Evolutionary conservation across 2,797 vertebrate genomes (phyloP).

Genomic region (Oophaga sylvatica): DNA sequence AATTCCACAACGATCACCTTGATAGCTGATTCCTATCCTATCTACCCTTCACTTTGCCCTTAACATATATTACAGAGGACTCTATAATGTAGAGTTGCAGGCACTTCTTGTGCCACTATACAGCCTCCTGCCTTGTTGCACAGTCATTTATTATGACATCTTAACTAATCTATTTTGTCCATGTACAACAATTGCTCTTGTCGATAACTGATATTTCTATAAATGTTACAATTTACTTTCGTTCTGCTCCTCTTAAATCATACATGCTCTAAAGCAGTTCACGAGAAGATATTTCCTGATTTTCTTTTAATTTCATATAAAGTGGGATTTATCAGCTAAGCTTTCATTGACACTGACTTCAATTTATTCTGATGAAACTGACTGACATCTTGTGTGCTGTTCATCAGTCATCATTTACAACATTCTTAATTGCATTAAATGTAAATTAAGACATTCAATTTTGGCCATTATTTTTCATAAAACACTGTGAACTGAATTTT

Average conservation of each 20-base stretch:
- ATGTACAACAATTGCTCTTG: not conserved
- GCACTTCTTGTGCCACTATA: not conserved
- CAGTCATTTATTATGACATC: not conserved
- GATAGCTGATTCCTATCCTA: not conserved
- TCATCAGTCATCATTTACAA: constrained; percentile 98
- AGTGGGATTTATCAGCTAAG: constrained; percentile 84
- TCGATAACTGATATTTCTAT: constrained; percentile 8
- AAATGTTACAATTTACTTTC: not conserved
- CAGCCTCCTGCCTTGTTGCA: not conserved
- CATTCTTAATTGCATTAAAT: constrained; percentile 98
- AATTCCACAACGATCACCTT: not conserved
- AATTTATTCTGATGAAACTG: constrained; percentile 87
- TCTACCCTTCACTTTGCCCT: not conserved
- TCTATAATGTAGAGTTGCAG: not conserved
- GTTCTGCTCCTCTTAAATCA: constrained; percentile 68
- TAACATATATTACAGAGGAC: not conserved
- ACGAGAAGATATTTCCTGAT: constrained; percentile 87
- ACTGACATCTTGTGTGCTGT: constrained; percentile 91
- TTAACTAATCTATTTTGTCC: not conserved
- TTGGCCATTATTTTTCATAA: constrained; percentile 98
- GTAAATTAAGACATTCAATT: constrained; percentile 99
- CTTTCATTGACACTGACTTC: constrained; percentile 81
- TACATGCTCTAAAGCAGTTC: constrained; percentile 82
- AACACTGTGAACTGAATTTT: constrained; percentile 94
- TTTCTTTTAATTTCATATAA: constrained; percentile 90